Conservation (phyloP, 2,888 invertebrate species). For the Polietes domitor region DNA sequence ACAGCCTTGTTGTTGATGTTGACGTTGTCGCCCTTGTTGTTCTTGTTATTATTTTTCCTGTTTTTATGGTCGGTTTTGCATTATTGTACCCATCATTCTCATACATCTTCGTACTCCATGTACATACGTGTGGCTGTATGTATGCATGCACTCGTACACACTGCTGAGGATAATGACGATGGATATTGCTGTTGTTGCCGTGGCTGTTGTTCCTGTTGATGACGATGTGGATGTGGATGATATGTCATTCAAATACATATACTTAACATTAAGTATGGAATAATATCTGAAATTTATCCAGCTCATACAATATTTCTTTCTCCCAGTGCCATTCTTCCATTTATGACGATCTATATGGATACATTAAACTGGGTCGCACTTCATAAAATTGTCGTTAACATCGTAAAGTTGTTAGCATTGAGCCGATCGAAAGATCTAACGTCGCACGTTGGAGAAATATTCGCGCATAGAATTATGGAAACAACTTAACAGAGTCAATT, state of each 20-base stretch:
- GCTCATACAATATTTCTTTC: not conserved
- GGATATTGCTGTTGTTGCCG: constrained; percentile 12
- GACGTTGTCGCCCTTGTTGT: constrained; percentile 32
- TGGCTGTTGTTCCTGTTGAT: not conserved
- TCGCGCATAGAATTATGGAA: no score
- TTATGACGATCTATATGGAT: no score
- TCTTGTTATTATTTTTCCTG: constrained; percentile 42
- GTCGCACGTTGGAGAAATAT: no score
- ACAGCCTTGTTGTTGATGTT: constrained; percentile 5
- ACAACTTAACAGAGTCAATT: no score
- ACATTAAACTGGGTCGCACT: no score
- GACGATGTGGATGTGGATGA: constrained; percentile 17
- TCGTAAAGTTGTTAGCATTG: no score
- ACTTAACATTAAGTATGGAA: constrained; percentile 44
- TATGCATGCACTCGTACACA: not conserved
- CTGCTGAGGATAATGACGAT: constrained; percentile 29
- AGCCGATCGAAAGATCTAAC: no score
- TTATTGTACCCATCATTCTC: constrained; percentile 16
- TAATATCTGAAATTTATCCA: constrained; percentile 41
- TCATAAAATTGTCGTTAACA: no score
- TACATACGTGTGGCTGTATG: not conserved
- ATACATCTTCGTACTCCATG: constrained; percentile 6
- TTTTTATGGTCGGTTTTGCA: constrained; percentile 40
- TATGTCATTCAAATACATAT: constrained; percentile 48
- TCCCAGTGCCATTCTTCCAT: not conserved